Evolutionary conservation across 1,140 invertebrate species (phyloP).

Genomic region (Zaprionus lachaisei): DNA sequence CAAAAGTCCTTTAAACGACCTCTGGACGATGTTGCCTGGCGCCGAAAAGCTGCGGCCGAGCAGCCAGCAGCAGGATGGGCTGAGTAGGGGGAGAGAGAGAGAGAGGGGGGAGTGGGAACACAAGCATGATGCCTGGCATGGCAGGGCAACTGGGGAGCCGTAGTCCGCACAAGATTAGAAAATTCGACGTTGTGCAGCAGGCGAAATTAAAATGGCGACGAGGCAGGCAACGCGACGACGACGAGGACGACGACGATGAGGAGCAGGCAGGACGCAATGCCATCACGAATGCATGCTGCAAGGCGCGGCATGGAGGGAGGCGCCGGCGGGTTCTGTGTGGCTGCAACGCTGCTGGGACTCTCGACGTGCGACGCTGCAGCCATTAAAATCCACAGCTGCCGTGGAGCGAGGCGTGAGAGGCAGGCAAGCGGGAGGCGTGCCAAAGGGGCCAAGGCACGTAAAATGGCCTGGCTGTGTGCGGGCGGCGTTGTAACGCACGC

Average conservation of each 20-base stretch:
- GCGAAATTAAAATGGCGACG: slow-evolving; percentile 79
- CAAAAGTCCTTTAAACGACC: slow-evolving; percentile 82
- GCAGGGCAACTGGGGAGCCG: slow-evolving; percentile 74
- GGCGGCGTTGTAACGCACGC: slow-evolving; percentile 77
- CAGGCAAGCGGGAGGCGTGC: background rate
- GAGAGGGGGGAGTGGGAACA: background rate
- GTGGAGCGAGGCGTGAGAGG: background rate
- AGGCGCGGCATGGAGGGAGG: slow-evolving; percentile 20
- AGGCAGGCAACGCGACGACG: slow-evolving; percentile 38
- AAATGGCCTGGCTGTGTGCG: slow-evolving; percentile 47
- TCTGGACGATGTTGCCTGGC: slow-evolving; percentile 62
- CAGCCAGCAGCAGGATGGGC: slow-evolving; percentile 6
- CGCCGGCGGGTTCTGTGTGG: slow-evolving; percentile 21
- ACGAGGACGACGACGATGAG: slow-evolving; percentile 9
- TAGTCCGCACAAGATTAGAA: slow-evolving; percentile 83
- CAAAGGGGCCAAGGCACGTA: slow-evolving; percentile 31
- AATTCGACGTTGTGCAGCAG: slow-evolving; percentile 82
- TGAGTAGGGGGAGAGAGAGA: background rate
- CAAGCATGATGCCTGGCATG: slow-evolving; percentile 8
- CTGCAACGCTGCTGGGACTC: slow-evolving; percentile 65
- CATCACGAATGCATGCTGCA: slow-evolving; percentile 75
- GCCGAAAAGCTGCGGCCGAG: slow-evolving; percentile 76
- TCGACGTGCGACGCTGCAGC: slow-evolving; percentile 77
- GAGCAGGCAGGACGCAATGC: slow-evolving; percentile 49
- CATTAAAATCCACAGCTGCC: slow-evolving; percentile 76